Percentiles rank a stretch among this genome's conserved stretches.
phyloP scores from a whole-genome alignment of 2,888 invertebrate species.

The Pristionchus maxplancki region DNA sequence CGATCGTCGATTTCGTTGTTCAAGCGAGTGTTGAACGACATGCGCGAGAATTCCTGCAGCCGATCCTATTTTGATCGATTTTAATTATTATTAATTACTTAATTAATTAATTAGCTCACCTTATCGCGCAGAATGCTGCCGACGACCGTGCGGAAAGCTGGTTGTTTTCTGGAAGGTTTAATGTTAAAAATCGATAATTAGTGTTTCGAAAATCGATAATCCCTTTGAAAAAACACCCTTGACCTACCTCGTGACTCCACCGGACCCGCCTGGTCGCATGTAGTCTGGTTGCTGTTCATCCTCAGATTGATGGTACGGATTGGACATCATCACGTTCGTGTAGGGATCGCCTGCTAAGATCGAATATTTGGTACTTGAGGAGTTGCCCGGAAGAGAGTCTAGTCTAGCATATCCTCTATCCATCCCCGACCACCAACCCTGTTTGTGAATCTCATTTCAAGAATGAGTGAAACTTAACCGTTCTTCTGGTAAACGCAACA shows the following conservation, averaged over 20 bases:
- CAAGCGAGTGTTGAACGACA: conserved; percentile 74
- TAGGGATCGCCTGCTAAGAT: not conserved
- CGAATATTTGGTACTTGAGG: no score
- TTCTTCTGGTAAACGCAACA: no score
- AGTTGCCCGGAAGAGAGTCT: no score
- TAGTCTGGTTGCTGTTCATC: conserved; percentile 27
- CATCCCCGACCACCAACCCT: no score
- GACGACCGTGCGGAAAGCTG: not conserved
- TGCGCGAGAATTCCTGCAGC: conserved; percentile 69
- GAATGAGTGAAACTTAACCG: no score
- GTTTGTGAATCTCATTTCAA: no score
- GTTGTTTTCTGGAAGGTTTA: not conserved
- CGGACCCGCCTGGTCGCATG: conserved; percentile 18
- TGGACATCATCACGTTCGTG: conserved; percentile 28
- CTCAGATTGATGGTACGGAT: conserved; percentile 15
- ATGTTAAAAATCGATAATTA: no score
- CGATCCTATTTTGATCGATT: not conserved
- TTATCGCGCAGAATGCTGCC: conserved; percentile 34
- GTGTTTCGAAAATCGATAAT: no score
- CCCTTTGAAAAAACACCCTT: not conserved
- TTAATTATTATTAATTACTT: not conserved
- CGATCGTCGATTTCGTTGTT: conserved; percentile 43
- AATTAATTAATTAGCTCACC: not conserved
- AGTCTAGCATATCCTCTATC: no score
- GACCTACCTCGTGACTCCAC: not conserved